These are phyloP conservation scores for Astyanax mexicanus DNA, from an alignment of 2,797 vertebrate species.

Conservation along the genomic window DNA sequence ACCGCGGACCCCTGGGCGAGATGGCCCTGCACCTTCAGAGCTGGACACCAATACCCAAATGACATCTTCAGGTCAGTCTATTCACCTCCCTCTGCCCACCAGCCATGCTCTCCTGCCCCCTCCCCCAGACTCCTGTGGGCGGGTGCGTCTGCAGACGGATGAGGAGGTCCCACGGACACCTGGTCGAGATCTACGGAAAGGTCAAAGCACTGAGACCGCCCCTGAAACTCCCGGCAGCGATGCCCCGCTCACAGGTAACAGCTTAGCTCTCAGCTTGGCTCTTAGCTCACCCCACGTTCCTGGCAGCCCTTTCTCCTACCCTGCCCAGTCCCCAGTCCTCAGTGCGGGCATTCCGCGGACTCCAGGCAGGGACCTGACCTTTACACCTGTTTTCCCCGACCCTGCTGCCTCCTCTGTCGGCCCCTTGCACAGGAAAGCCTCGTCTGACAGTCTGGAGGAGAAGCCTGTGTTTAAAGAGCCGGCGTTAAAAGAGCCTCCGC, in stretches of 20 bases:
- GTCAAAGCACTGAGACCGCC: slow-evolving; percentile 90
- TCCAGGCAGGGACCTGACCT: slow-evolving; percentile 94
- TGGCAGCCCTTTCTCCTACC: slow-evolving; percentile 95
- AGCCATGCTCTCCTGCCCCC: slow-evolving; percentile 79
- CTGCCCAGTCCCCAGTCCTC: slow-evolving; percentile 90
- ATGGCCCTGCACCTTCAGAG: slow-evolving; percentile 70
- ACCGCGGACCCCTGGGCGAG: slow-evolving; percentile 75
- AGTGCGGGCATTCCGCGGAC: slow-evolving; percentile 92
- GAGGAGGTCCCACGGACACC: slow-evolving; percentile 93
- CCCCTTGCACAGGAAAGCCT: slow-evolving; percentile 83
- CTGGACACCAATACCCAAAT: slow-evolving; percentile 63
- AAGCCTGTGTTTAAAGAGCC: slow-evolving; percentile 87
- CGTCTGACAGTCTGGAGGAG: slow-evolving; percentile 86
- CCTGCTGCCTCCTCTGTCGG: slow-evolving; percentile 78
- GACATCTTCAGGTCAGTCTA: slow-evolving; percentile 62
- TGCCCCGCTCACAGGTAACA: slow-evolving; percentile 86
- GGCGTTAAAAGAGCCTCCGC: slow-evolving; percentile 72
- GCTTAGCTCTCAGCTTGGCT: slow-evolving; percentile 77
- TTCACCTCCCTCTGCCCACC: slow-evolving; percentile 68
- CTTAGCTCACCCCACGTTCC: slow-evolving; percentile 91
- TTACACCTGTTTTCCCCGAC: slow-evolving; percentile 94
- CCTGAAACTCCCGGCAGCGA: slow-evolving; percentile 91
- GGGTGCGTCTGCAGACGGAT: slow-evolving; percentile 82
- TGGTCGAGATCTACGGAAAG: slow-evolving; percentile 88
- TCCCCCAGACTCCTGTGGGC: slow-evolving; percentile 72